phyloP scores from a whole-genome alignment of 1,140 invertebrate species.

The Thalassaphorura encarpata region DNA sequence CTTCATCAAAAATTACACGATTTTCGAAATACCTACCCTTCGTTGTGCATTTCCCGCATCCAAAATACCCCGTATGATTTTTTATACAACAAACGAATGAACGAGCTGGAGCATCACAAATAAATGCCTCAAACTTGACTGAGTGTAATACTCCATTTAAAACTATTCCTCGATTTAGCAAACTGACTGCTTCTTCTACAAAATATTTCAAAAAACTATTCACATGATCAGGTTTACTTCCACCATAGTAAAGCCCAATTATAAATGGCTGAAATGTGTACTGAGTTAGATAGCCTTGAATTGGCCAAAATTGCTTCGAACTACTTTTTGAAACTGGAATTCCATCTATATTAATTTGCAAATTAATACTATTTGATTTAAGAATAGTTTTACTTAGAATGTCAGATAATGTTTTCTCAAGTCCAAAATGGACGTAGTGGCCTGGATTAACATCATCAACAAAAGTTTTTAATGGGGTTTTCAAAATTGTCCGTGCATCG shows the following conservation, averaged over 20 bases:
- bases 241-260: slow-evolving; percentile 27
- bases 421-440: neutral
- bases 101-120: slow-evolving; percentile 39
- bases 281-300: slow-evolving; percentile 30
- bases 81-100: slow-evolving; percentile 36
- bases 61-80: slow-evolving; percentile 35
- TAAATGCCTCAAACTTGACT: slow-evolving; percentile 32
- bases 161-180: slow-evolving; percentile 13
- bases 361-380: no score
- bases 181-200: slow-evolving; percentile 21
- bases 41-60: slow-evolving; percentile 36
- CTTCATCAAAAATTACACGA: slow-evolving; percentile 31
- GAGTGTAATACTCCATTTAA: slow-evolving; percentile 1
- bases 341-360: slow-evolving; percentile 22
- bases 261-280: slow-evolving; percentile 20
- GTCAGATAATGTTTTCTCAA: neutral
- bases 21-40: slow-evolving; percentile 29
- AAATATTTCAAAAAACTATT: slow-evolving; percentile 26
- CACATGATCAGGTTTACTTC: slow-evolving; percentile 19
- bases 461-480: neutral
- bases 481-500: slow-evolving; percentile 9
- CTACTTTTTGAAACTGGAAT: slow-evolving; percentile 19
- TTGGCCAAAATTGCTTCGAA: slow-evolving; percentile 31
- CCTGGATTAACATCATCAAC: slow-evolving; percentile 1
- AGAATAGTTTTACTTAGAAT: neutral